Base-by-base conservation (phyloP, 2,888 invertebrate genomes). In the Copidosoma aretas region DNA sequence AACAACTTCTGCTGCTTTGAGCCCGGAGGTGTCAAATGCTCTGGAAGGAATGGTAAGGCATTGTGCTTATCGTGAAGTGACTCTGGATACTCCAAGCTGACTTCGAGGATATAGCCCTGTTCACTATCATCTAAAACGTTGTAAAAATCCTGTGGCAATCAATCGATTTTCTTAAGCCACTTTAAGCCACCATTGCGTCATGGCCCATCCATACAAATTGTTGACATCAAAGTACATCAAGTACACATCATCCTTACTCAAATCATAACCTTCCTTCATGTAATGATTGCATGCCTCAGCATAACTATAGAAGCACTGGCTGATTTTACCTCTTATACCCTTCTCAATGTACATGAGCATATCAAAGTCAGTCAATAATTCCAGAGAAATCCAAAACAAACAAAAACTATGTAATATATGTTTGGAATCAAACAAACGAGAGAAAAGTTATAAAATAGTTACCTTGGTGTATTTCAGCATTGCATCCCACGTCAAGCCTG, bases 181-280 rank as follows among this genome's bases (percentile, higher is more conserved):
- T 22, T n/a, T 14, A 22, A 14, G 54, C 15, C 43, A 15, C 43
- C 12, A 12, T 43, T 80, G 73, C 4, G 70, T 73, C 80, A 83
- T 79, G 2, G 80, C 80, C 74, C 76, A 77, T 12, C 79, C 80
- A 72, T 81, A 82, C 15, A 80, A 69, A 72, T 81, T 82, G 67
- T 82, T 82, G 0, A 76, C 77, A 74, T 81, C 81, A 10, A 78
- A 72, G 65, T 79, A 81, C 46, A 76, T 73, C 24, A 83, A 54
- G 68, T 75, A 82, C 77, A 10, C 58, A 49, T 2, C 32, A 32
- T 60, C 68, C 73, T 75, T 22, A 12, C 15, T n/a, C 22, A 14
- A 22, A 41, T 68, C 22, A 53, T 64, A 62, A 39, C 68, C 32
- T n/a, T 57, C 14, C 5, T 54, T 63, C 64, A 70, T 61, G 15